Evolutionary conservation across 2,797 vertebrate genomes (phyloP), one percentile per base, ranked within the genome.

Genomic region (Typhlichthys eigenmanni): DNA sequence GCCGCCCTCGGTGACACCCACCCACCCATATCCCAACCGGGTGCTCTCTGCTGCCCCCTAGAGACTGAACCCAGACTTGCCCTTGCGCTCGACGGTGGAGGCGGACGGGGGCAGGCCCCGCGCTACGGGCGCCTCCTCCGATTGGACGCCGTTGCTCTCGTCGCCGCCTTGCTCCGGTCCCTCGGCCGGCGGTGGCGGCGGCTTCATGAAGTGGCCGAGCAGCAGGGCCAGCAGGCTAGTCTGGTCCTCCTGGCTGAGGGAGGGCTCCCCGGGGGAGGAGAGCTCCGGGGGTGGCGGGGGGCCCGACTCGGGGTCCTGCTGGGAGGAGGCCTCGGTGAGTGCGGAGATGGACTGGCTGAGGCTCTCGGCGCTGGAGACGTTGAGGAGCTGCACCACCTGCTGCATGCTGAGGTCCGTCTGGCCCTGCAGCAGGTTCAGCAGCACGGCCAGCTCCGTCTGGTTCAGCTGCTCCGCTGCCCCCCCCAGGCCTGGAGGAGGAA

Each of bases 401-500:
- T 95, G 91, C 72, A 98, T 91, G 65, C 92, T 97, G 79, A 98
- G 92, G 79, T 98, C 95, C 0, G 95, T 94, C 88, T 98, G 98
- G 77, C 96, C 96, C 91, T 99, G 97, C 64, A 99, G 94, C 81
- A 99, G 92, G 85, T 98, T 98, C 72, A 98, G 76, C 62, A 98
- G 89, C 71, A 99, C 94, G 1, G 98, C 96, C 81, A 98, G 61
- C 80, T 98, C 97, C 0, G 95, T 95, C 89, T 97, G 96, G 86
- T 98, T 98, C 89, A 99, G 85, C 85, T 98, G 97, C 84, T 98
- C 97, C 3, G 96, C 93, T 60, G 95, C 95, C 13, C 94, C 94
- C 72, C 94, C 95, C 29, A 98, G 88, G 79, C 94, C 95, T 95
- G 84, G 43, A 57, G 32, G 19, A 6, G 38, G 19, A 59, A 47